These are phyloP conservation scores for Meandrina meandrites DNA, from an alignment of 92 coral and sea anemone genomes.

Conservation along the genomic window DNA sequence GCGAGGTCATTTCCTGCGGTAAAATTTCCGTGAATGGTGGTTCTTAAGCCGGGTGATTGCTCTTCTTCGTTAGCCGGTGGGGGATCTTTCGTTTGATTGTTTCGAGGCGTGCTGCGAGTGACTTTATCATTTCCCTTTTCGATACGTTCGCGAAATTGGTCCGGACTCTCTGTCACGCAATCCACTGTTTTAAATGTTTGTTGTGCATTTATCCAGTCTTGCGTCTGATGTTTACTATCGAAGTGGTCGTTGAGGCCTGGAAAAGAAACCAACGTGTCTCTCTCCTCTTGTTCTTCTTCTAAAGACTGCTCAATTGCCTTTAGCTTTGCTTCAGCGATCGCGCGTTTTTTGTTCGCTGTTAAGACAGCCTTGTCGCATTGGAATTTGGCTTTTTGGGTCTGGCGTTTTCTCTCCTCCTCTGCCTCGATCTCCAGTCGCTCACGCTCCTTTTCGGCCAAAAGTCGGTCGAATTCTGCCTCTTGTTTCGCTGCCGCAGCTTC, in stretches of 20 bases:
- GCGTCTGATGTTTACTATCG: too few relatives aligned
- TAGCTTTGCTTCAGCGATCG: background rate
- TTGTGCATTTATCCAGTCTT: too few relatives aligned
- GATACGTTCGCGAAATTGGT: too few relatives aligned
- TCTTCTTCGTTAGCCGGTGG: too few relatives aligned
- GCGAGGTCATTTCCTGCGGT: too few relatives aligned
- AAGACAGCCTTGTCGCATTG: conserved; percentile 3
- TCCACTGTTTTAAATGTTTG: too few relatives aligned
- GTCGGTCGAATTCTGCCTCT: conserved; percentile 9
- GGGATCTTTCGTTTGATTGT: too few relatives aligned
- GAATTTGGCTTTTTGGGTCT: background rate
- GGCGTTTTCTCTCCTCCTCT: conserved; percentile 18
- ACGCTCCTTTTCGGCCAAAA: background rate
- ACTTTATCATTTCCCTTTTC: too few relatives aligned
- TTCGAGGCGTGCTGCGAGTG: too few relatives aligned
- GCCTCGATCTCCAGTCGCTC: conserved; percentile 7
- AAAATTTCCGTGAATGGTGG: too few relatives aligned
- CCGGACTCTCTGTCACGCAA: too few relatives aligned
- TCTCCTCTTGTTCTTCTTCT: conserved; percentile 2
- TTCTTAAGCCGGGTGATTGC: background rate
- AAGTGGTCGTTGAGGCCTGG: background rate
- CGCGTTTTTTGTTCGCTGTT: background rate
- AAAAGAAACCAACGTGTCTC: background rate
- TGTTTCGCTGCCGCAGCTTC: conserved; percentile 16
- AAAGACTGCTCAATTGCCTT: background rate